A percentile compares a stretch with the other conserved stretches of the same genome.
Conservation (phyloP, 1,140 invertebrate species). For the Idris sp. region DNA sequence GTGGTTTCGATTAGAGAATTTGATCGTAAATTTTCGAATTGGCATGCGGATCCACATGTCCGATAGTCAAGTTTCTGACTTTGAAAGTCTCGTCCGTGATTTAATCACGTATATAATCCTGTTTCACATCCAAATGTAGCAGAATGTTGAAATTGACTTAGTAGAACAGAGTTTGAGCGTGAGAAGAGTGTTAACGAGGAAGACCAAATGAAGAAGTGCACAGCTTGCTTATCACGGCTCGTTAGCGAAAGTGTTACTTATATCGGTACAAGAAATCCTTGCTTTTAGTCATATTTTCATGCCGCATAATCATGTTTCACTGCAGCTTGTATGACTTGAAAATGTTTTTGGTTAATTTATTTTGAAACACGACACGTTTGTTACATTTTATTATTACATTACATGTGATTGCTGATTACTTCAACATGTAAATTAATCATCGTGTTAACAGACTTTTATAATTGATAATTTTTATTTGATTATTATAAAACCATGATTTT, state of each 20-base stretch:
- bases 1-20: slow-evolving; percentile 45
- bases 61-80: slow-evolving; percentile 57
- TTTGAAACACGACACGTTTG: too few species aligned
- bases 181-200: slow-evolving; percentile 52
- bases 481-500: too few species aligned
- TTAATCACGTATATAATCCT: slow-evolving; percentile 53
- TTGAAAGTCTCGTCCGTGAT: slow-evolving; percentile 56
- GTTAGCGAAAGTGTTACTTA: slow-evolving; percentile 56
- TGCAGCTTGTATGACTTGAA: too few species aligned
- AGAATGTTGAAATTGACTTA: slow-evolving; percentile 58
- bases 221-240: slow-evolving; percentile 47
- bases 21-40: slow-evolving; percentile 50
- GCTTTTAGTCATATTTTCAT: slow-evolving; percentile 27
- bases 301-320: too few species aligned
- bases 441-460: too few species aligned
- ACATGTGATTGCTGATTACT: too few species aligned
- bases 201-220: slow-evolving; percentile 49
- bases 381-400: too few species aligned
- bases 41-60: slow-evolving; percentile 51
- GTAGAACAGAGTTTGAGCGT: slow-evolving; percentile 56
- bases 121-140: slow-evolving; percentile 54
- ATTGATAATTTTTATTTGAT: too few species aligned
- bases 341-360: too few species aligned
- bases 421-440: too few species aligned
- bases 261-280: slow-evolving; percentile 38